A percentile compares a stretch with the other conserved stretches of the same genome.
phyloP scores from a whole-genome alignment of 2,113 vertebrate genomes.

The Cettia cetti region DNA sequence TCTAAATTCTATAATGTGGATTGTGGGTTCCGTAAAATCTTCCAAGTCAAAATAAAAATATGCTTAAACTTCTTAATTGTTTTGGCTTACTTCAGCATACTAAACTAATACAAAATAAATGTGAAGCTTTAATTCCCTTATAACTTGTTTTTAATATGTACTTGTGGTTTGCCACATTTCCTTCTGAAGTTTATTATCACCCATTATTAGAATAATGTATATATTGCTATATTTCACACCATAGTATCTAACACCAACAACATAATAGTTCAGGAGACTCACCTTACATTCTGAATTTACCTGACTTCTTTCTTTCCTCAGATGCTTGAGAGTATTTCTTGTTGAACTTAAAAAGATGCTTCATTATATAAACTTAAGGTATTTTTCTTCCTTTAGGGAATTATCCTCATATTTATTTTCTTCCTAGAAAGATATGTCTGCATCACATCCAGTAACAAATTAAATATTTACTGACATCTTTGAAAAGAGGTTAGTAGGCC shows the following conservation, averaged over 20 bases:
- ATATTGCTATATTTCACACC: not conserved
- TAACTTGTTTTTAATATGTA: not conserved
- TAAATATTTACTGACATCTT: not conserved
- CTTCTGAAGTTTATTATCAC: not conserved
- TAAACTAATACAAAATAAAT: not conserved
- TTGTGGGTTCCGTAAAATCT: not conserved
- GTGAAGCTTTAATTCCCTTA: not conserved
- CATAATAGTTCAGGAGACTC: not conserved
- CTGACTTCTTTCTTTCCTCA: not conserved
- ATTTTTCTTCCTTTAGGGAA: not conserved
- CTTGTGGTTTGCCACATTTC: not conserved
- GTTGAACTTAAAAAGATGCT: not conserved
- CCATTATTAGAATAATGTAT: not conserved
- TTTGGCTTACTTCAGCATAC: not conserved
- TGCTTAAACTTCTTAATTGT: not conserved
- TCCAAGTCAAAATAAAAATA: not conserved
- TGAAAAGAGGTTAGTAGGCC: not conserved
- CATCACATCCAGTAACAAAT: not conserved
- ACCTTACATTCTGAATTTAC: not conserved
- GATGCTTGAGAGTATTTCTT: not conserved
- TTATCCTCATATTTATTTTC: not conserved
- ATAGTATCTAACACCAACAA: not conserved
- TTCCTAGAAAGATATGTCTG: not conserved
- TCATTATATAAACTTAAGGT: not conserved
- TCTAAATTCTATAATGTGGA: not conserved